These are phyloP conservation scores for Synodontis membranacea DNA, from an alignment of 2,113 vertebrate genomes.

Conservation along the genomic window DNA sequence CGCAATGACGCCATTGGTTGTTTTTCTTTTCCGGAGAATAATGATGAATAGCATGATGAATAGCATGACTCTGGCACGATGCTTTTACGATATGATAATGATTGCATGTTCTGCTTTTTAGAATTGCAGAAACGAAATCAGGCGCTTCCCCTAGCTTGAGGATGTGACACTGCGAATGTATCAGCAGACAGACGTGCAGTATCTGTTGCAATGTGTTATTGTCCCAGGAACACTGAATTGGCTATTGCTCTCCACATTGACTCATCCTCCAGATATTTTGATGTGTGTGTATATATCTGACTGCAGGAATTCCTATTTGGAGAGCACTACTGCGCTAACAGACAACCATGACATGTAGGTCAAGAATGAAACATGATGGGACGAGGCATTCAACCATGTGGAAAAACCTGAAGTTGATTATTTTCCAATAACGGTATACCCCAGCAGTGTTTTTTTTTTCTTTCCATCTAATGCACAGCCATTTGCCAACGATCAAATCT, in stretches of 20 bases:
- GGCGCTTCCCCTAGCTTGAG: background rate
- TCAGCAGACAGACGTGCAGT: background rate
- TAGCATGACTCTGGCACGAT: background rate
- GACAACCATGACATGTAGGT: background rate
- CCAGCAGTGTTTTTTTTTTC: background rate
- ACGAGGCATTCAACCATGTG: background rate
- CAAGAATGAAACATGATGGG: background rate
- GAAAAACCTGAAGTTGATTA: background rate
- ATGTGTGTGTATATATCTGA: background rate
- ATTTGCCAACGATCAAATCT: background rate
- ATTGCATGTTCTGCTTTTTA: background rate
- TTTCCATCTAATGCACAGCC: background rate
- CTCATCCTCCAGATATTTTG: background rate
- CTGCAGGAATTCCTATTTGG: background rate
- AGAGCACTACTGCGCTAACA: background rate
- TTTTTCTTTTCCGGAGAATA: background rate
- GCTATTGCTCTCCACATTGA: background rate
- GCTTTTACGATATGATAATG: background rate
- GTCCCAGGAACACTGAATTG: background rate
- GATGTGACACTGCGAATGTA: background rate
- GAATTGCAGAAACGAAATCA: background rate
- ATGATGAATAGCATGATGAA: background rate
- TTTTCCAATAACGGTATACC: background rate
- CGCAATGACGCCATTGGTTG: background rate
- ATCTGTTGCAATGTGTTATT: background rate